A percentile compares a stretch with the other conserved stretches of the same genome.
Conservation (phyloP, 2,113 vertebrate species). For the Peromyscus californicus region DNA sequence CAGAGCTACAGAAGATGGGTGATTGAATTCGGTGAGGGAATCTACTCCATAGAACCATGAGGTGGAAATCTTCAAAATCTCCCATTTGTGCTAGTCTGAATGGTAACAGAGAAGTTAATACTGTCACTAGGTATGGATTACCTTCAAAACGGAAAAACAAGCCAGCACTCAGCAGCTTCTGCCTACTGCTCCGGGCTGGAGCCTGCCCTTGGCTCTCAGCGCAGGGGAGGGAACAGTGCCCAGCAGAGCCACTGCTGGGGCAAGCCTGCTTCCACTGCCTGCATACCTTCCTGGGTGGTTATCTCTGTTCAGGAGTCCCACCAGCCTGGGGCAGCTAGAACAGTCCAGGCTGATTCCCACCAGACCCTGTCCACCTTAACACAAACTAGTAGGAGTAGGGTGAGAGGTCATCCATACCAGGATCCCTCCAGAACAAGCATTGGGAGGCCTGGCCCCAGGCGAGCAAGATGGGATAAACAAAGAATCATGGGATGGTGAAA, state of each 20-base stretch:
- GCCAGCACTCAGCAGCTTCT: too few species aligned
- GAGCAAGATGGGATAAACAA: accelerated
- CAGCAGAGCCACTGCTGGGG: not conserved
- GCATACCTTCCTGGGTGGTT: not conserved
- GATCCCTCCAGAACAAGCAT: not conserved
- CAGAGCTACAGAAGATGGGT: accelerated
- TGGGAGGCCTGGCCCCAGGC: accelerated
- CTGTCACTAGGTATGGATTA: accelerated
- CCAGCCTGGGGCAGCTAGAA: not conserved
- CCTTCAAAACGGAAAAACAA: not conserved
- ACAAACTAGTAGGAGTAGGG: not conserved
- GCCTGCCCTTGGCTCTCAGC: not conserved
- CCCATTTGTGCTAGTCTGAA: accelerated
- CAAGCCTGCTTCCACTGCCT: not conserved
- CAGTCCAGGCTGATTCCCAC: not conserved
- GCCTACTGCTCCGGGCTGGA: not conserved
- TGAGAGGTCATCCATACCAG: accelerated
- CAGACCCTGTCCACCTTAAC: not conserved
- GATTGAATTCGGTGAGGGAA: too few species aligned
- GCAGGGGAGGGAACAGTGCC: not conserved
- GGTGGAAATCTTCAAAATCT: not conserved
- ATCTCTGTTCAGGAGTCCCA: not conserved
- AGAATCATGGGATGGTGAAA: not conserved
- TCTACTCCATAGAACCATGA: accelerated
- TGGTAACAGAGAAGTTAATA: accelerated